These are phyloP conservation scores for Montipora foliosa DNA, from an alignment of 64 coral and sea anemone species.

Conservation along the genomic window DNA sequence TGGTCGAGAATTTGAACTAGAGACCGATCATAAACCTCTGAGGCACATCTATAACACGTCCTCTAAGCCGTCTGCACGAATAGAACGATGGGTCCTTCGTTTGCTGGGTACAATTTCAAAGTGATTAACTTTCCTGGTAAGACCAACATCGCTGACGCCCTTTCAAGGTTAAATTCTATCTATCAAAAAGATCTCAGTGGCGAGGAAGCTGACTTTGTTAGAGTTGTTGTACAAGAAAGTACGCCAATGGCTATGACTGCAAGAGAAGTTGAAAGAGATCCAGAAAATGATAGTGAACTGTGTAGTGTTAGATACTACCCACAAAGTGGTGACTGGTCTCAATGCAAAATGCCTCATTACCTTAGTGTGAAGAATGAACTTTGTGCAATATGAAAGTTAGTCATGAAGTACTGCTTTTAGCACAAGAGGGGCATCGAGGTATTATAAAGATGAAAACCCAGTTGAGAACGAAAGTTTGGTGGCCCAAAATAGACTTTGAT, in stretches of 20 bases:
- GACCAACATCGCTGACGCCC: conserved; percentile 9
- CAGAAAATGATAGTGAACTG: background rate
- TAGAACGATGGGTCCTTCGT: background rate
- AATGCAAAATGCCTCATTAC: conserved; percentile 25
- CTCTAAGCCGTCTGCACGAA: background rate
- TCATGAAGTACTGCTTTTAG: background rate
- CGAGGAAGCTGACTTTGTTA: conserved; percentile 28
- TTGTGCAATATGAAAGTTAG: conserved; percentile 11
- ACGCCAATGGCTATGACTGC: conserved; percentile 31
- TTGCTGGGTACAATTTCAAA: background rate
- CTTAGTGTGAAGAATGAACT: conserved; percentile 10
- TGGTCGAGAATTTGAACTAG: background rate
- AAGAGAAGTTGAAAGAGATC: conserved; percentile 38
- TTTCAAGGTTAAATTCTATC: conserved; percentile 22
- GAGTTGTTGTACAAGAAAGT: background rate
- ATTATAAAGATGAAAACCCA: too few relatives aligned
- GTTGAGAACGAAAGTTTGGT: too few relatives aligned
- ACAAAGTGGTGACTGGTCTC: conserved; percentile 32
- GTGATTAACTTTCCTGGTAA: conserved; percentile 1
- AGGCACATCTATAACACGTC: too few relatives aligned
- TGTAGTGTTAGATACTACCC: background rate
- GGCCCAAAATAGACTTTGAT: too few relatives aligned
- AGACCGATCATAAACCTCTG: background rate
- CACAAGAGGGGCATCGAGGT: background rate
- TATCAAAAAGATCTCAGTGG: conserved; percentile 10